Conservation (phyloP, 64 coral and sea anemone genomes). For the Dendrophyllia cribrosa region DNA sequence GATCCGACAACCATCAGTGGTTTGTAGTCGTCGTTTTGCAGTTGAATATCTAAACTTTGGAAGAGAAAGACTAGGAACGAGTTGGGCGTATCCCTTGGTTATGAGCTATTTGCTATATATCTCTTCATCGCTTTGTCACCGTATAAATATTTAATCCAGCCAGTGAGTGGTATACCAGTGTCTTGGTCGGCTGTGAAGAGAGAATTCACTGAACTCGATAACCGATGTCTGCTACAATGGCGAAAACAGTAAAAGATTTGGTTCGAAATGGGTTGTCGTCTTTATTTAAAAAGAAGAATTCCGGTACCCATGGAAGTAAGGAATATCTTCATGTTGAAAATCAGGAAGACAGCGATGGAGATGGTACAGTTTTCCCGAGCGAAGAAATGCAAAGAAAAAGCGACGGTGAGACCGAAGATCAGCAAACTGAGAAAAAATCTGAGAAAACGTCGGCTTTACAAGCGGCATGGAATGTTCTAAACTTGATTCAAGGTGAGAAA, state of each 20-base stretch:
- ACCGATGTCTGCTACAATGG: neutral
- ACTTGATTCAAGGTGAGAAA: slow-evolving; percentile 87
- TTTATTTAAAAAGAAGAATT: neutral
- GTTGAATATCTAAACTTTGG: too few relatives aligned
- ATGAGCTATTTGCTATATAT: too few relatives aligned
- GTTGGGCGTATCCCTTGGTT: too few relatives aligned
- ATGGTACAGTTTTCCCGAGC: slow-evolving; percentile 14
- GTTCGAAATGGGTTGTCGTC: neutral
- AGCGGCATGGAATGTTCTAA: slow-evolving; percentile 89
- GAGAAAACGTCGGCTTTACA: slow-evolving; percentile 81
- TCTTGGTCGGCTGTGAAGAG: too few relatives aligned
- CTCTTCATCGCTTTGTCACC: too few relatives aligned
- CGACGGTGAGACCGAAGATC: neutral
- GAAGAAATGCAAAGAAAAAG: slow-evolving; percentile 15
- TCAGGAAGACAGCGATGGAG: slow-evolving; percentile 20
- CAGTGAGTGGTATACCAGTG: too few relatives aligned
- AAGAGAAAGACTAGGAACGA: too few relatives aligned
- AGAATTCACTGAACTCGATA: too few relatives aligned
- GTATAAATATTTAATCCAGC: too few relatives aligned
- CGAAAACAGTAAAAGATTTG: neutral
- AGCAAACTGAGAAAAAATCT: slow-evolving; percentile 33
- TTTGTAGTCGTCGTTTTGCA: too few relatives aligned
- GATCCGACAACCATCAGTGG: too few relatives aligned
- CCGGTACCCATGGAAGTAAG: neutral
- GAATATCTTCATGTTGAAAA: slow-evolving; percentile 48